These are phyloP conservation scores for Lordiphosa stackelbergi DNA, from an alignment of 1,140 invertebrate genomes.

Conservation along the genomic window DNA sequence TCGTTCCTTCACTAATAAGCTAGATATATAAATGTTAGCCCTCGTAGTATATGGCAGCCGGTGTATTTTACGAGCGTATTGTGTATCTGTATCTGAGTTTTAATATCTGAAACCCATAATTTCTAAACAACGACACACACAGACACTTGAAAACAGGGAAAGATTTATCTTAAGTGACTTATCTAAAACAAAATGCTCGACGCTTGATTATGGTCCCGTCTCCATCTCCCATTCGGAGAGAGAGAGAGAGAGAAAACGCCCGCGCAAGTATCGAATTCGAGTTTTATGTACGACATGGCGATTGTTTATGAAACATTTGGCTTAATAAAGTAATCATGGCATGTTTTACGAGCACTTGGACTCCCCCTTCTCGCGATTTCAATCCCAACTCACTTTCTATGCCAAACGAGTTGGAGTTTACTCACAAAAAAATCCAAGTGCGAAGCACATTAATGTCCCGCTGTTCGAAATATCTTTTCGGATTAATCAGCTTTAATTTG, in stretches of 20 bases:
- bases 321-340: conserved; percentile 75
- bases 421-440: conserved; percentile 43
- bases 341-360: conserved; percentile 66
- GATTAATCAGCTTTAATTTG: conserved; percentile 76
- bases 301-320: conserved; percentile 73
- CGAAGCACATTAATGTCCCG: conserved; percentile 66
- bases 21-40: background rate
- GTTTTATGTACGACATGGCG: conserved; percentile 67
- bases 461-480: conserved; percentile 53
- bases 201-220: conserved; percentile 48
- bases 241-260: conserved; percentile 31
- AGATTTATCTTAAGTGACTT: conserved; percentile 67
- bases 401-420: conserved; percentile 52
- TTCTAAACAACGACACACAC: conserved; percentile 42
- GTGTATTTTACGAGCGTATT: conserved; percentile 19
- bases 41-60: conserved; percentile 26
- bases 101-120: conserved; percentile 63
- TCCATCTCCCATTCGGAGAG: conserved; percentile 17
- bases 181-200: conserved; percentile 60
- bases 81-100: conserved; percentile 48
- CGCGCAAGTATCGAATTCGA: conserved; percentile 56
- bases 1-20: too few species aligned
- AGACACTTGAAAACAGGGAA: conserved; percentile 16
- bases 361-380: background rate
- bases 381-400: conserved; percentile 55